A percentile compares a stretch with the other conserved stretches of the same genome.
Conservation (phyloP, 2,113 vertebrate species). For the Ceratotherium simum region DNA sequence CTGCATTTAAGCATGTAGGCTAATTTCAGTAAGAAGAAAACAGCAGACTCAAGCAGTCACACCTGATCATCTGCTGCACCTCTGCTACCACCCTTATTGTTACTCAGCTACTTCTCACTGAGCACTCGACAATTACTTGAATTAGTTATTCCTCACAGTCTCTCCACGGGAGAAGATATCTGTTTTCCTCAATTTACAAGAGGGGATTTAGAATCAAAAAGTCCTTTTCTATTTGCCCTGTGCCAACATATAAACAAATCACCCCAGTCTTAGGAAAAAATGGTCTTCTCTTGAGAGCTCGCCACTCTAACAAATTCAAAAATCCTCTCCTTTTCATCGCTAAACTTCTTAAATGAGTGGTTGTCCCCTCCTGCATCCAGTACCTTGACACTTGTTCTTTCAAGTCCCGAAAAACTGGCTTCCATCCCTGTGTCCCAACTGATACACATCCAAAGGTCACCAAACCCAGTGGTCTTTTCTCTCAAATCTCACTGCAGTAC, state of each 20-base stretch:
- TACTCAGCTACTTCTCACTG: neutral
- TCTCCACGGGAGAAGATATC: neutral
- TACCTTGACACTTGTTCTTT: neutral
- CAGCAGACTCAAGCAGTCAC: neutral
- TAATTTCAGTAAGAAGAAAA: neutral
- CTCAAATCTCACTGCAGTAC: neutral
- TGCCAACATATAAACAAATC: neutral
- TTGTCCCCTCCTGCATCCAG: neutral
- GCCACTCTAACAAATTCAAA: neutral
- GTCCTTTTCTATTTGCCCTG: neutral
- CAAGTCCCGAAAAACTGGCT: neutral
- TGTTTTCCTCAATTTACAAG: neutral
- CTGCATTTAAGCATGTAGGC: neutral
- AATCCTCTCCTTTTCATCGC: neutral
- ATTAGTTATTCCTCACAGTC: neutral
- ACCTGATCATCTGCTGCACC: too few species aligned
- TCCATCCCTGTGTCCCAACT: neutral
- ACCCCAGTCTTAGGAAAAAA: neutral
- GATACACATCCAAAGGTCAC: neutral
- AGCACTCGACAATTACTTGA: neutral
- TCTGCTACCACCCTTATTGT: too few species aligned
- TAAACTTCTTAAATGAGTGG: neutral
- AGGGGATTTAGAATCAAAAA: neutral
- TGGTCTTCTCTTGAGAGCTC: neutral
- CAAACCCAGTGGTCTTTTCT: neutral